Conservation (phyloP, 1,140 invertebrate species). For the Pantala flavescens region DNA sequence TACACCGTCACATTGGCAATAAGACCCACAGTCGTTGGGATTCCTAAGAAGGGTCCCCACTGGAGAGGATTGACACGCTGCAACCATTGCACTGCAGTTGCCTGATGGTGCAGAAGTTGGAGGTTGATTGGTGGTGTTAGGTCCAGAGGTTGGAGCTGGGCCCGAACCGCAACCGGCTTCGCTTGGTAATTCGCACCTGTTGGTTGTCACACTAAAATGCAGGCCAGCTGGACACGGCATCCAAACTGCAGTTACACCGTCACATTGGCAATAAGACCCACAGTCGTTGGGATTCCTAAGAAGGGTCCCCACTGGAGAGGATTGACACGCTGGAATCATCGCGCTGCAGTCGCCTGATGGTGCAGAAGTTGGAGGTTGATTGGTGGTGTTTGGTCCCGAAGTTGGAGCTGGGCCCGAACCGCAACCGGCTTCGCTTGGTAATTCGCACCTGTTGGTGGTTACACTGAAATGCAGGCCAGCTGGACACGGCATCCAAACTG, state of each 20-base stretch:
- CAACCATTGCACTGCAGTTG: too few relatives aligned
- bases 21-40: slow-evolving; percentile 27
- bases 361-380: not conserved
- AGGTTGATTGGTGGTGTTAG: not conserved
- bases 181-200: slow-evolving; percentile 27
- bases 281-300: slow-evolving; percentile 25
- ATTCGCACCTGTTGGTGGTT: slow-evolving; percentile 26
- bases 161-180: slow-evolving; percentile 19
- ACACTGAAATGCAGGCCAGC: slow-evolving; percentile 25
- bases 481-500: slow-evolving; percentile 19
- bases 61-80: too few relatives aligned
- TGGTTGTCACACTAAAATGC: slow-evolving; percentile 24
- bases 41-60: slow-evolving; percentile 17
- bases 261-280: slow-evolving; percentile 30
- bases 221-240: slow-evolving; percentile 23
- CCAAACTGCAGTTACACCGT: slow-evolving; percentile 22
- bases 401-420: not conserved
- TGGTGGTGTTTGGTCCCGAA: not conserved
- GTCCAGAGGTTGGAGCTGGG: not conserved
- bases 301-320: not conserved
- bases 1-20: slow-evolving; percentile 30
- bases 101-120: not conserved
- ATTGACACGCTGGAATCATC: too few relatives aligned
- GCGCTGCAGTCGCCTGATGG: not conserved
- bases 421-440: slow-evolving; percentile 23